Conservation (phyloP, 1,140 invertebrate genomes). For the Tetragonula clypearis region DNA sequence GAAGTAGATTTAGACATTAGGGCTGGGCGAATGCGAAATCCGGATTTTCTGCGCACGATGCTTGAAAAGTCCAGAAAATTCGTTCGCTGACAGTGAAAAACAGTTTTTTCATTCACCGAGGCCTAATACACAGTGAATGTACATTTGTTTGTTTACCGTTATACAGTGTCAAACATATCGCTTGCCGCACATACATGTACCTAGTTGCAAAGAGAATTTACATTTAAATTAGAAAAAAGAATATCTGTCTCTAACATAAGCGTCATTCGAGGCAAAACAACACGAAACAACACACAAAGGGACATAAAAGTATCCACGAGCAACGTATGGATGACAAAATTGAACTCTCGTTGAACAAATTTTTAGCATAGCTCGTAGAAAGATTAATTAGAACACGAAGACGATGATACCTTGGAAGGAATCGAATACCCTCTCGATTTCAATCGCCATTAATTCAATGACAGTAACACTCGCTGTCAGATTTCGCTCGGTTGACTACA, state of each 20-base stretch:
- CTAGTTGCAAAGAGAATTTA: neutral
- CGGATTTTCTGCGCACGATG: neutral
- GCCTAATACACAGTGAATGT: constrained; percentile 28
- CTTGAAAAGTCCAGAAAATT: too few species aligned
- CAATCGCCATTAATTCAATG: constrained; percentile 14
- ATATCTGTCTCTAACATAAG: neutral
- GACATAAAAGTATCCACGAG: neutral
- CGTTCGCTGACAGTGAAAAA: too few species aligned
- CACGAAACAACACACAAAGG: neutral
- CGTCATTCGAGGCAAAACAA: neutral
- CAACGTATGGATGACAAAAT: constrained; percentile 4
- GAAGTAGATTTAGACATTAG: constrained; percentile 22
- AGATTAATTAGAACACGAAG: neutral
- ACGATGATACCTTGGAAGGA: neutral
- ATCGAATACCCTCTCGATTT: constrained; percentile 4
- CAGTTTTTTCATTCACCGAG: constrained; percentile 31
- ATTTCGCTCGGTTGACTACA: constrained; percentile 8
- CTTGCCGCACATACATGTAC: constrained; percentile 1
- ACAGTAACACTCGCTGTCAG: constrained; percentile 9
- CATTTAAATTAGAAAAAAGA: neutral
- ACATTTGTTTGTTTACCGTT: constrained; percentile 25
- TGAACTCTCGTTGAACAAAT: neutral
- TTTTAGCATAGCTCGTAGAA: neutral
- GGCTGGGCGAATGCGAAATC: constrained; percentile 30
- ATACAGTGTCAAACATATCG: neutral